Percentiles rank a stretch among this genome's conserved stretches.
These are phyloP conservation scores for Psephotus haematonotus DNA, from an alignment of 2,113 vertebrate genomes.

Conservation along the genomic window DNA sequence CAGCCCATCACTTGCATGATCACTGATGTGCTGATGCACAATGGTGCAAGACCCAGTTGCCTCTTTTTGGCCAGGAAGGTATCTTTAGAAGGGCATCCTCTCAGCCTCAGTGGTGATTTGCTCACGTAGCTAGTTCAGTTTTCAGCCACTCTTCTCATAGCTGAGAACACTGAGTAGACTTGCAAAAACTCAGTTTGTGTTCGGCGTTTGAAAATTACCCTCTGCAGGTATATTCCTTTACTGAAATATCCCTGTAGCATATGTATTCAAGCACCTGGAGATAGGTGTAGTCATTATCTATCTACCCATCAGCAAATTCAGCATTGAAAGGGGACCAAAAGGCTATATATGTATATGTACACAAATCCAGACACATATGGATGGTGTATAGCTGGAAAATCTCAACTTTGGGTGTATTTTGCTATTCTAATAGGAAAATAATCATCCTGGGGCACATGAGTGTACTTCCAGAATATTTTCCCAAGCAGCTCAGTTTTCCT, in stretches of 20 bases:
- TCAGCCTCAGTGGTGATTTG: background rate
- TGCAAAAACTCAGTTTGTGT: background rate
- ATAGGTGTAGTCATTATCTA: background rate
- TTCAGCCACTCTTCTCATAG: background rate
- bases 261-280: background rate
- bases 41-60: rapidly evolving
- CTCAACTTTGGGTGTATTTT: background rate
- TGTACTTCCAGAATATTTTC: background rate
- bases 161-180: background rate
- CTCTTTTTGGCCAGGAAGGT: background rate
- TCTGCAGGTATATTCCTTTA: background rate
- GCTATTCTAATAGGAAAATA: background rate
- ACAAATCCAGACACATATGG: background rate
- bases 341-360: background rate
- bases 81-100: background rate
- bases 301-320: background rate
- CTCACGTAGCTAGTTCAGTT: background rate
- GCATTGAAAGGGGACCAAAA: background rate
- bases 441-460: background rate
- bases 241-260: background rate
- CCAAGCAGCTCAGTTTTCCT: background rate
- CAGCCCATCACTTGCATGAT: rapidly evolving
- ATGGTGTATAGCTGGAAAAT: background rate
- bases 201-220: background rate
- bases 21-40: background rate